Conservation (phyloP, 2,888 invertebrate species). For the Eristalinus sepulchralis region DNA sequence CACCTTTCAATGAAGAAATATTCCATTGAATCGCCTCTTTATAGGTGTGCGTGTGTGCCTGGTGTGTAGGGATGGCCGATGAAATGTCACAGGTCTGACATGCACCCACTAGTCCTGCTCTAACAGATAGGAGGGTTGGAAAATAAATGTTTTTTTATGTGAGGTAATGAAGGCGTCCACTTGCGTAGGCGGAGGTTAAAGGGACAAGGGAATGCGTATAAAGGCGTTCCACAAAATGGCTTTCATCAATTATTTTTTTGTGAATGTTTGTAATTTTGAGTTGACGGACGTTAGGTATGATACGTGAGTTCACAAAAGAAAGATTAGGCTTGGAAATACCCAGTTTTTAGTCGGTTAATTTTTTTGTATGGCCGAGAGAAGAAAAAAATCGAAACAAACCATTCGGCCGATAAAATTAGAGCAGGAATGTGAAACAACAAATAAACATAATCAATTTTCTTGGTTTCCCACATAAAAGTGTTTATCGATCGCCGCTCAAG, state of each 20-base stretch:
- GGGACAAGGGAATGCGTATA: slow-evolving; percentile 14
- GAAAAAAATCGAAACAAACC: not conserved
- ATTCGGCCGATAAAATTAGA: not conserved
- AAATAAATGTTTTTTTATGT: not conserved
- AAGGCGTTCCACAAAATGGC: slow-evolving; percentile 50
- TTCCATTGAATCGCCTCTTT: not conserved
- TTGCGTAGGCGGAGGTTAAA: not conserved
- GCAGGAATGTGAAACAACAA: not conserved
- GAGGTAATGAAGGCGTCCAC: not conserved
- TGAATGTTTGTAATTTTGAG: slow-evolving; percentile 10
- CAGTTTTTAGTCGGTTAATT: slow-evolving; percentile 19
- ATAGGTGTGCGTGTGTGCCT: not conserved
- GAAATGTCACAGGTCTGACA: slow-evolving; percentile 50
- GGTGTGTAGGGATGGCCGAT: not conserved
- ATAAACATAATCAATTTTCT: not conserved
- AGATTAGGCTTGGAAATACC: slow-evolving; percentile 35
- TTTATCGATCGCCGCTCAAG: not conserved
- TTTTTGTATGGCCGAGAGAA: not conserved
- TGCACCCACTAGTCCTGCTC: not conserved
- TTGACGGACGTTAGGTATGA: slow-evolving; percentile 19
- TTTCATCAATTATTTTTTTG: slow-evolving; percentile 37
- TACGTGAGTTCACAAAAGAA: slow-evolving; percentile 32
- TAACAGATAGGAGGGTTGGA: slow-evolving; percentile 20
- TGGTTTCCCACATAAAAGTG: not conserved
- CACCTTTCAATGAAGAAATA: slow-evolving; percentile 49